Evolutionary conservation across 2,888 invertebrate genomes (phyloP), one percentile per base, ranked within the genome.

Genomic region (Cheilosia soror): DNA sequence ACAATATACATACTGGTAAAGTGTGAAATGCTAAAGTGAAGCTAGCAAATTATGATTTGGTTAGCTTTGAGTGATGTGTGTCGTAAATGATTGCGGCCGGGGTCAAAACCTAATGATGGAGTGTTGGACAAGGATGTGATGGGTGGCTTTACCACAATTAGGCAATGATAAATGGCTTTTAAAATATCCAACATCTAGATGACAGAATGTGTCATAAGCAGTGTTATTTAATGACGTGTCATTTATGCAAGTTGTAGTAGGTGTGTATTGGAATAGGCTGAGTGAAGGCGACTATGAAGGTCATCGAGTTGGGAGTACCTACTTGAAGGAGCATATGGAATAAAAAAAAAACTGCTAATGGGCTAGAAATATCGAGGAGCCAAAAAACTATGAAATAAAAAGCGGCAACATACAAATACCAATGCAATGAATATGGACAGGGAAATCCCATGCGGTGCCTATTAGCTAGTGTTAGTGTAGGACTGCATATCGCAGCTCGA

Each of bases 161-260:
- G 71, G 84, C 65, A 42, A 76, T 84, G 80, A 84, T 84, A 71
- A 84, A 84, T 84, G 42, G 66, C 71, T 71, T 84, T 84, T 84
- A 80, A 84, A 80, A 80, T 84, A 71, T 42, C 65, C 76, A 80
- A 79, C 79, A 80, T 31, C 47, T 44, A 20, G 69, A 58, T 80
- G 84, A 84, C 80, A 76, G 69, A 49, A 73, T 84, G 53, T 79
- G 83, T 84, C 83, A 75, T 44, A 53, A 37, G 51, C 29, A 51
- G 37, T 69, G 79, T 60, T 79, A 51, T 69, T 75, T 69, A 31
- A 47, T 49, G n/a, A 27, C 33, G 37, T 37, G 58, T 11, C 58
- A 25, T 47, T 71, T 27, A 37, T 68, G 68, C 5, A 20, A 53
- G 15, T 7, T 20, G 7, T 9, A 25, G 9, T 27, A 29, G 15